Evolutionary conservation across 2,797 vertebrate genomes (phyloP).

Genomic region (Heliangelus exortis): DNA sequence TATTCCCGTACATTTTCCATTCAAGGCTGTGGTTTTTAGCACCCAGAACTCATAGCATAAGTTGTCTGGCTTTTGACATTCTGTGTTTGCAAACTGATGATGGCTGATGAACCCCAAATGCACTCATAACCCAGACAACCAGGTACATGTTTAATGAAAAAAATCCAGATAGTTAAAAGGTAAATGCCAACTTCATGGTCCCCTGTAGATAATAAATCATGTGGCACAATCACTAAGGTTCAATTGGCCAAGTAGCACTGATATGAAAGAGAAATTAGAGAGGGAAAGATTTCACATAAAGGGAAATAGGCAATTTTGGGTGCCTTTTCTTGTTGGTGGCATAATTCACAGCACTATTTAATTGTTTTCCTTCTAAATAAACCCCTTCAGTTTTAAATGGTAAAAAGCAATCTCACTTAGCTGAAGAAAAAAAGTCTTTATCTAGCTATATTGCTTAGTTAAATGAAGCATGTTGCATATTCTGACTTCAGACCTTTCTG

Average conservation of each 20-base stretch:
- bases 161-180: not conserved
- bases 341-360: not conserved
- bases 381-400: not conserved
- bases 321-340: not conserved
- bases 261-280: not conserved
- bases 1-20: not conserved
- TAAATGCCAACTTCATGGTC: not conserved
- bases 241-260: not conserved
- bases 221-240: not conserved
- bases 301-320: not conserved
- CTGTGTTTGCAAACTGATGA: not conserved
- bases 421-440: constrained; percentile 16
- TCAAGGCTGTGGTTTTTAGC: not conserved
- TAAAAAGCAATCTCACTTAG: not conserved
- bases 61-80: not conserved
- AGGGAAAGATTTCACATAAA: not conserved
- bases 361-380: constrained; percentile 11
- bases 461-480: not conserved
- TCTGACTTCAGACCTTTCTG: constrained; percentile 38
- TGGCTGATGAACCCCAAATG: not conserved
- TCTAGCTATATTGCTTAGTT: not conserved
- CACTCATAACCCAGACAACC: not conserved
- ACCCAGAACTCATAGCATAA: no score
- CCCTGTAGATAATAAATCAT: not conserved
- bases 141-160: not conserved